A percentile compares a stretch with the other conserved stretches of the same genome.
phyloP scores from a whole-genome alignment of 1,140 invertebrate species.

The Ladona fulva region DNA sequence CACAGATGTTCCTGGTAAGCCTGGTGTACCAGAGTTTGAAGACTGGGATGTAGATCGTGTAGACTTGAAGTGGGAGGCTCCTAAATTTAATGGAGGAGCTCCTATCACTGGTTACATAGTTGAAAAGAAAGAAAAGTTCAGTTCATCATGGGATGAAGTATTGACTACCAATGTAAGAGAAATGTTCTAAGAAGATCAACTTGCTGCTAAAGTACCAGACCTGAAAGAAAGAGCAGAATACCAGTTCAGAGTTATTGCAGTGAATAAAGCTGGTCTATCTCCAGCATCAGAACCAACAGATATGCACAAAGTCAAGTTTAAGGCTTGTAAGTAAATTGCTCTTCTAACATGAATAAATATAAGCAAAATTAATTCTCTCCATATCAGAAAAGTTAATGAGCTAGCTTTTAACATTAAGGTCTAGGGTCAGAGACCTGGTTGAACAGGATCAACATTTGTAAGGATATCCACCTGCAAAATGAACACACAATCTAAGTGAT shows the following conservation, averaged over 20 bases:
- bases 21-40: slow-evolving; percentile 75
- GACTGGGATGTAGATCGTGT: slow-evolving; percentile 93
- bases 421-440: too few species aligned
- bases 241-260: slow-evolving; percentile 84
- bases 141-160: slow-evolving; percentile 79
- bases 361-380: too few species aligned
- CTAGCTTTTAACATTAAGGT: too few species aligned
- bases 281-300: slow-evolving; percentile 83
- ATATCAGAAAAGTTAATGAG: too few species aligned
- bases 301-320: slow-evolving; percentile 79
- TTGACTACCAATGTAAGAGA: slow-evolving; percentile 59
- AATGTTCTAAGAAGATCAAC: too few species aligned
- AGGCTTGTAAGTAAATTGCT: slow-evolving; percentile 74
- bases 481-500: too few species aligned
- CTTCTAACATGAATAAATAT: too few species aligned
- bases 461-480: too few species aligned
- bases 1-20: slow-evolving; percentile 73
- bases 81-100: slow-evolving; percentile 82
- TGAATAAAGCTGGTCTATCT: slow-evolving; percentile 89
- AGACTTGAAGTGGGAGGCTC: slow-evolving; percentile 87
- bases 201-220: too few species aligned
- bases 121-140: slow-evolving; percentile 92
- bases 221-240: slow-evolving; percentile 87
- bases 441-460: too few species aligned
- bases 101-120: slow-evolving; percentile 93